Evolutionary conservation across 2,797 vertebrate genomes (phyloP).

Genomic region (Acrocephalus scirpaceus): DNA sequence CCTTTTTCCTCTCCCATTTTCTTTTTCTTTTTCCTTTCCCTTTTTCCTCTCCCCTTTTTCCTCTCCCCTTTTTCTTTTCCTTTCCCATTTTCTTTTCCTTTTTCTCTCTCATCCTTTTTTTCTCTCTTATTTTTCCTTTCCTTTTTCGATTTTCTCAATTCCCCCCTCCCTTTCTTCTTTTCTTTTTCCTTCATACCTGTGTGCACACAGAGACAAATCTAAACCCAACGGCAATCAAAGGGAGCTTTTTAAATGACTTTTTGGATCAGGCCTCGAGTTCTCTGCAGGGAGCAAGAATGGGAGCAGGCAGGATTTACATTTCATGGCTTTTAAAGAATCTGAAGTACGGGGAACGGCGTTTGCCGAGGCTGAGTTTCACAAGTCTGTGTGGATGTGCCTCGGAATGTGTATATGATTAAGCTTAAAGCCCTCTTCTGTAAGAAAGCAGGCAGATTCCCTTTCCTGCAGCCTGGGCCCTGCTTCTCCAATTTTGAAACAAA

Average conservation of each 20-base stretch:
- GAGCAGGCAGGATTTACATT: background rate
- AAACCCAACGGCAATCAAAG: background rate
- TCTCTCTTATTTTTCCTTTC: rapidly evolving
- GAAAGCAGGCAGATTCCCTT: background rate
- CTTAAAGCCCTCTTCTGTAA: background rate
- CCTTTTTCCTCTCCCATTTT: no score
- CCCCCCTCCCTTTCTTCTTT: background rate
- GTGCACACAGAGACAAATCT: background rate
- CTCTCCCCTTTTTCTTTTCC: rapidly evolving
- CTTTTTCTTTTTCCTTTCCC: background rate
- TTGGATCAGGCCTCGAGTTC: background rate
- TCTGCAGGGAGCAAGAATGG: background rate
- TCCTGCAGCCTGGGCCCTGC: background rate
- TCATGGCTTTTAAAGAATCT: background rate
- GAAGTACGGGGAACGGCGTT: rapidly evolving
- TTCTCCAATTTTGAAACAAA: background rate
- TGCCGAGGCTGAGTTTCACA: background rate
- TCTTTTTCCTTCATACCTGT: background rate
- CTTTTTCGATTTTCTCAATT: background rate
- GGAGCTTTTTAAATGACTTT: background rate
- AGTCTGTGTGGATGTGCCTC: background rate
- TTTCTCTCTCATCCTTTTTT: no score
- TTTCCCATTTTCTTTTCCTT: background rate
- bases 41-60: no score
- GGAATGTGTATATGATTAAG: background rate